These are phyloP conservation scores for Sepioteuthis lessoniana DNA, from an alignment of 2,888 invertebrate genomes.

Conservation along the genomic window DNA sequence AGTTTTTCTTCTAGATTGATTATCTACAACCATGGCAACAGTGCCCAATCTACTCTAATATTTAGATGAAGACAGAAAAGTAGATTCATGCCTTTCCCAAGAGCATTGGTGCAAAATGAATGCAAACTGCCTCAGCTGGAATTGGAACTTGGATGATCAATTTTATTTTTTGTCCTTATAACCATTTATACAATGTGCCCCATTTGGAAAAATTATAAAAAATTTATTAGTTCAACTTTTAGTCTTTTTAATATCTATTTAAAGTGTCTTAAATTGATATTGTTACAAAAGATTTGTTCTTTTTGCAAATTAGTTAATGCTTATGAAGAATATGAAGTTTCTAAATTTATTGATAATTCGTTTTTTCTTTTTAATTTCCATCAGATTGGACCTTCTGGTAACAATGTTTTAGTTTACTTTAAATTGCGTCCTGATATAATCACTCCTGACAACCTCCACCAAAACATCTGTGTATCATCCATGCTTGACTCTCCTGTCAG, in stretches of 20 bases:
- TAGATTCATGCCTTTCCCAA: no score
- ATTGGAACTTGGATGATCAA: no score
- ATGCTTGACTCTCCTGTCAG: slow-evolving; percentile 80
- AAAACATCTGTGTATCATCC: slow-evolving; percentile 79
- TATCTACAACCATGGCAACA: no score
- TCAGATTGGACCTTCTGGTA: not conserved
- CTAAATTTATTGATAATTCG: not conserved
- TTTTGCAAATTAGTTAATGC: not conserved
- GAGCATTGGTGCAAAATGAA: no score
- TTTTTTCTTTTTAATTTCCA: not conserved
- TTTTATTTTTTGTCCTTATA: no score
- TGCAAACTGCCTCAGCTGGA: no score
- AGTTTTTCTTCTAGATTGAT: no score
- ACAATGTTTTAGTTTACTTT: slow-evolving; percentile 78
- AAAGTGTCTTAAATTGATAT: not conserved
- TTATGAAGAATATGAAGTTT: not conserved
- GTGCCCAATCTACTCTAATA: no score
- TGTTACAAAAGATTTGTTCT: not conserved
- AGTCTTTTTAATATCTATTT: not conserved
- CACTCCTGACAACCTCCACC: slow-evolving; percentile 79
- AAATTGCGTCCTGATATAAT: slow-evolving; percentile 80
- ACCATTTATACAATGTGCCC: no score
- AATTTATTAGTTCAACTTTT: not conserved
- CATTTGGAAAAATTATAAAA: no score
- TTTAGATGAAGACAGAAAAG: no score